Percentiles rank a stretch among this genome's conserved stretches.
Evolutionary conservation across 1,140 invertebrate genomes (phyloP).

Genomic region (Pararge aegeria): DNA sequence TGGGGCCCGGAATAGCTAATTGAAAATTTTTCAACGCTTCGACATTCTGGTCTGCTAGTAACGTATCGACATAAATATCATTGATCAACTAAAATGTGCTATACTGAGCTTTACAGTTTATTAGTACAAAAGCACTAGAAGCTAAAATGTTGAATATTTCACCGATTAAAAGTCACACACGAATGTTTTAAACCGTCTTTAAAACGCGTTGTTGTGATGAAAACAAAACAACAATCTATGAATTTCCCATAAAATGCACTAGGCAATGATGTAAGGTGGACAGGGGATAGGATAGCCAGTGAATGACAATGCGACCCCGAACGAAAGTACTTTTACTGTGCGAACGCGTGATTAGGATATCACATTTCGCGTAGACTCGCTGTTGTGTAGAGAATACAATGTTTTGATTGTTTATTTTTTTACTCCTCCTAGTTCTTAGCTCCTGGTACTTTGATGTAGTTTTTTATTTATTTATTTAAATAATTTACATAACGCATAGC

Average conservation of each 20-base stretch:
- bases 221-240: constrained; percentile 2
- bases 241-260: constrained; percentile 11
- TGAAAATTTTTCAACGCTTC: too few species aligned
- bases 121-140: too few species aligned
- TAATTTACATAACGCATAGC: too few species aligned
- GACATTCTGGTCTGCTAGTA: too few species aligned
- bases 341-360: constrained; percentile 61
- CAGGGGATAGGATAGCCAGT: constrained; percentile 40
- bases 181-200: background rate
- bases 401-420: background rate
- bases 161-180: too few species aligned
- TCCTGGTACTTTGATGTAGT: background rate
- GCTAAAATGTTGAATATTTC: too few species aligned
- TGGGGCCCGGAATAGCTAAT: too few species aligned
- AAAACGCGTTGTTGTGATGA: too few species aligned
- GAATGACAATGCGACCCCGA: constrained; percentile 73
- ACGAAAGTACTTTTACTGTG: constrained; percentile 77
- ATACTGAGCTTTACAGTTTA: too few species aligned
- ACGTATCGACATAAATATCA: too few species aligned
- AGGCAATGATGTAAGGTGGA: constrained; percentile 33
- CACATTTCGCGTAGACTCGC: constrained; percentile 7
- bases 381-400: background rate
- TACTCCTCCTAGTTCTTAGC: background rate
- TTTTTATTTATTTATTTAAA: background rate
- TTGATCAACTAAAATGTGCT: too few species aligned